These are phyloP conservation scores for Magallana angulata DNA, from an alignment of 1,140 invertebrate genomes.

Conservation along the genomic window DNA sequence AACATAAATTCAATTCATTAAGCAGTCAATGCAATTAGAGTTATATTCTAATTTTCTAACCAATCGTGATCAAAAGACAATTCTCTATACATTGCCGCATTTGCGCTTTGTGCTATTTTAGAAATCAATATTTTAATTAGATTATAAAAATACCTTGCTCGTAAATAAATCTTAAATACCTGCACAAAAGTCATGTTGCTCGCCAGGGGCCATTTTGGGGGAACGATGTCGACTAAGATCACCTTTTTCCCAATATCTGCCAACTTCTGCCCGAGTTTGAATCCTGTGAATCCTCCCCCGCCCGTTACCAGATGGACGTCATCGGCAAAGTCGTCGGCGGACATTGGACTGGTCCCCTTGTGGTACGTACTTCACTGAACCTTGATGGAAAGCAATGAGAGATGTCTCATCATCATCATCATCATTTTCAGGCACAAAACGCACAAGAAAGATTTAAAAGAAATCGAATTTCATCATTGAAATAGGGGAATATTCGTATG, in stretches of 20 bases:
- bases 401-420: neutral
- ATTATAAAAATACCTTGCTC: no score
- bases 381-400: no score
- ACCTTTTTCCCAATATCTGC: slow-evolving; percentile 72
- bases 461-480: no score
- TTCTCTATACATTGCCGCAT: no score
- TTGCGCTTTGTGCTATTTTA: no score
- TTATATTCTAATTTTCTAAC: no score
- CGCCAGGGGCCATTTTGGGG: slow-evolving; percentile 68
- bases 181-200: slow-evolving; percentile 70
- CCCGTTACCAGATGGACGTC: slow-evolving; percentile 76
- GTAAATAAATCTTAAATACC: slow-evolving; percentile 53
- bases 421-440: neutral
- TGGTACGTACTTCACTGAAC: no score
- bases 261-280: slow-evolving; percentile 74
- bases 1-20: no score
- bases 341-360: neutral
- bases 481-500: no score
- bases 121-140: no score
- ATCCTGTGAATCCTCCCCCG: slow-evolving; percentile 79
- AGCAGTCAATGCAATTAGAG: no score
- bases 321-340: neutral
- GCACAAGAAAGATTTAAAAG: neutral
- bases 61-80: no score
- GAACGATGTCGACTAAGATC: slow-evolving; percentile 74